These are phyloP conservation scores for Drosophila orosa DNA, from an alignment of 1,140 invertebrate species.

Conservation along the genomic window DNA sequence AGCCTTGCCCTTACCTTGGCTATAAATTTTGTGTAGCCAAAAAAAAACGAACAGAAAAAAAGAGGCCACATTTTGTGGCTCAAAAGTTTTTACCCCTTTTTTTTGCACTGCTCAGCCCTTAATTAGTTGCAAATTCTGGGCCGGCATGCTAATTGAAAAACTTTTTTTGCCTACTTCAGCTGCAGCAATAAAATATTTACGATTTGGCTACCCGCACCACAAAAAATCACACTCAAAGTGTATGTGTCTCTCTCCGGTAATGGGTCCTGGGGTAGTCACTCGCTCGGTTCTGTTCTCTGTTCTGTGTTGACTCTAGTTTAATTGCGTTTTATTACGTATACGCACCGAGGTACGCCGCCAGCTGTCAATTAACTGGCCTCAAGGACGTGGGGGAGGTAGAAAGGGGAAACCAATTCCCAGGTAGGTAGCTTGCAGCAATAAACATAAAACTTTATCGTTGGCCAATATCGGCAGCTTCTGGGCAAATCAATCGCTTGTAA, in stretches of 20 bases:
- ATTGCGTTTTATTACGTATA: slow-evolving; percentile 62
- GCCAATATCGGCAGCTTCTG: slow-evolving; percentile 47
- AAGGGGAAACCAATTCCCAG: neutral
- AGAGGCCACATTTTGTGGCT: slow-evolving; percentile 31
- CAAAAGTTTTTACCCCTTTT: slow-evolving; percentile 19
- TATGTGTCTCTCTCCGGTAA: slow-evolving; percentile 27
- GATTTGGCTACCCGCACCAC: slow-evolving; percentile 7
- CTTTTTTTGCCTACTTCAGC: slow-evolving; percentile 27
- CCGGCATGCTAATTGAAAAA: slow-evolving; percentile 63
- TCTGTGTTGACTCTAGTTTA: slow-evolving; percentile 53
- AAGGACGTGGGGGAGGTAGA: slow-evolving; percentile 5
- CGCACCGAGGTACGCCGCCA: slow-evolving; percentile 28
- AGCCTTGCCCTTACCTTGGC: slow-evolving; percentile 24
- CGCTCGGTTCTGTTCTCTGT: neutral
- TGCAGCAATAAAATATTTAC: slow-evolving; percentile 51
- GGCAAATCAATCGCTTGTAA: slow-evolving; percentile 50
- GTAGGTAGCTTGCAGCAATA: slow-evolving; percentile 22
- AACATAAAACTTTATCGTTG: slow-evolving; percentile 59
- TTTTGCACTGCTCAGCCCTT: slow-evolving; percentile 25
- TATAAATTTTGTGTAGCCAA: slow-evolving; percentile 33
- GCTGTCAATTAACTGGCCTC: slow-evolving; percentile 9
- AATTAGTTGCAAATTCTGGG: slow-evolving; percentile 55
- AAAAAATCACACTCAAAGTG: slow-evolving; percentile 19
- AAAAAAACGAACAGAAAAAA: neutral
- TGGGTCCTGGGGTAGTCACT: slow-evolving; percentile 5